A percentile compares a stretch with the other conserved stretches of the same genome.
phyloP scores from a whole-genome alignment of 2,888 invertebrate species.

The Gari tellinella region DNA sequence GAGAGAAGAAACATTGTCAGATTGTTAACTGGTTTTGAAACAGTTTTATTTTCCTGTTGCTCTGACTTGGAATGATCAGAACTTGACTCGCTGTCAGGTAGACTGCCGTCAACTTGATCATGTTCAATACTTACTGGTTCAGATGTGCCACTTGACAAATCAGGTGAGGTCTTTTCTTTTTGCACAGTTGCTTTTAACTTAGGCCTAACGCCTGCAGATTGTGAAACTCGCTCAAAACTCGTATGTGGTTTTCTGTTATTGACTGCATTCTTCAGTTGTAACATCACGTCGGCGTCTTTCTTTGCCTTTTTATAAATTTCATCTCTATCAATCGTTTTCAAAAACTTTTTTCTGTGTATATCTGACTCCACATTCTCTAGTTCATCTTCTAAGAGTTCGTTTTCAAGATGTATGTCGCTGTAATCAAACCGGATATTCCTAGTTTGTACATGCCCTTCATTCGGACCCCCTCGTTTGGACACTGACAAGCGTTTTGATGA shows the following conservation, averaged over 20 bases:
- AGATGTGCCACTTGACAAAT: no score
- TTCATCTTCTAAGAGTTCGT: conserved; percentile 47
- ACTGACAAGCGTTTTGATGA: neutral
- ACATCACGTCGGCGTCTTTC: conserved; percentile 55
- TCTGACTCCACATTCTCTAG: conserved; percentile 45
- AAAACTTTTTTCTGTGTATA: conserved; percentile 45
- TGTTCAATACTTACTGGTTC: neutral
- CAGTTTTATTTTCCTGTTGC: no score
- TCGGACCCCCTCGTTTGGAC: conserved; percentile 2
- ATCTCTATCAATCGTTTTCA: conserved; percentile 50
- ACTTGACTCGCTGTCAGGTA: no score
- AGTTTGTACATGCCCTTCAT: conserved; percentile 18
- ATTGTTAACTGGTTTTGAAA: conserved; percentile 29
- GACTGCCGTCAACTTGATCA: no score
- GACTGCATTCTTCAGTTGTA: conserved; percentile 57
- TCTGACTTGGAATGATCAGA: no score
- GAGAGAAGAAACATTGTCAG: conserved; percentile 55
- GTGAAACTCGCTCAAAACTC: conserved; percentile 30
- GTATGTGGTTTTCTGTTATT: conserved; percentile 54
- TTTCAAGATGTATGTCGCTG: conserved; percentile 61
- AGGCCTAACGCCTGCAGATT: conserved; percentile 16
- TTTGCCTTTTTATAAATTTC: conserved; percentile 52
- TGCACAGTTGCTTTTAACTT: neutral
- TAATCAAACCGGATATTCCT: conserved; percentile 57
- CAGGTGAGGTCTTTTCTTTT: no score